Evolutionary conservation across 2,797 vertebrate genomes (phyloP).

Genomic region (Agapornis canus): DNA sequence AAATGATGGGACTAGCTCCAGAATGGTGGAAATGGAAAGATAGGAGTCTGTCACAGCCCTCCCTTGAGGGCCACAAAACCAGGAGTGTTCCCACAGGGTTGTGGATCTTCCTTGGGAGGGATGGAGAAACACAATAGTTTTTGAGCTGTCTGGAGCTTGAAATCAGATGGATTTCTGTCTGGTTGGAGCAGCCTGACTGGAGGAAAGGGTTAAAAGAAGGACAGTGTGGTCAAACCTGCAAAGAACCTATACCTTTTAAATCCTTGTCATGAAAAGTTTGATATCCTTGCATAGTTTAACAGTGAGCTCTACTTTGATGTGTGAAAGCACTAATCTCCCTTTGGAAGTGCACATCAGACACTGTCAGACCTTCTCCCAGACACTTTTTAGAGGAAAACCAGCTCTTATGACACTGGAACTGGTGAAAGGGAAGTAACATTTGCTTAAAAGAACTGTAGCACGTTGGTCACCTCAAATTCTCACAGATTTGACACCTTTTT

Average conservation of each 20-base stretch:
- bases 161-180: background rate
- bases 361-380: background rate
- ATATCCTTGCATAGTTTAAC: background rate
- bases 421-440: background rate
- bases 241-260: conserved; percentile 18
- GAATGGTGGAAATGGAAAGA: background rate
- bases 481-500: background rate
- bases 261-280: conserved; percentile 6
- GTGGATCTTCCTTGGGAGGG: background rate
- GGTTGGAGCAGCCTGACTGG: background rate
- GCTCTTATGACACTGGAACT: background rate
- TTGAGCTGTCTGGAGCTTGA: background rate
- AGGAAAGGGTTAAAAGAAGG: conserved; percentile 38
- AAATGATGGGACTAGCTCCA: background rate
- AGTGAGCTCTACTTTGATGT: background rate
- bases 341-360: background rate
- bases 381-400: background rate
- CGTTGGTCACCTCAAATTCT: background rate
- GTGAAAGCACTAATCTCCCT: background rate
- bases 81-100: background rate
- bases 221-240: background rate
- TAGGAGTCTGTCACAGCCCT: background rate
- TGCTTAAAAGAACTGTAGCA: background rate
- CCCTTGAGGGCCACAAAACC: background rate
- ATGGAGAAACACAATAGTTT: background rate